Evolutionary conservation across 2,797 vertebrate genomes (phyloP), one percentile per base, ranked within the genome.

Genomic region (Mionectes olivaceus): DNA sequence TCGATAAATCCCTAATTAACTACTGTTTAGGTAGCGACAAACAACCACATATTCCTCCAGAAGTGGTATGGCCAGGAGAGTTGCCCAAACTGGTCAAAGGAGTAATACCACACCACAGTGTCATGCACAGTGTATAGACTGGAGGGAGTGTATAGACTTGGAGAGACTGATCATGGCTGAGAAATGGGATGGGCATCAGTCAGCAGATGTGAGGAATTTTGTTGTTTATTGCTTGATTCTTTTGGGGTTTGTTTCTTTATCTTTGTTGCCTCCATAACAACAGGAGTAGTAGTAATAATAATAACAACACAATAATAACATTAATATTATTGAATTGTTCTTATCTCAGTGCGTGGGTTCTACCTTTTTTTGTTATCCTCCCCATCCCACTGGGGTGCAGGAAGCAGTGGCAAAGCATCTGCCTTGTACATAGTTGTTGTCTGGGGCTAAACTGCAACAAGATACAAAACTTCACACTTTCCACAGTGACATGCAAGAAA

Each of bases 41-140:
- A 9, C 9, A 82, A 35, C 4, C 55, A 56, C 13, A 79, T 79
- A 30, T 30, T 80, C 15, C 6, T 21, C 15, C 10, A 43, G 37
- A 75, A 63, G 4, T 15, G 49, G 3, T 12, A 83, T 4, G 47
- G 15, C 10, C 32, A 23, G 27, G 32, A 21, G 13, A 17, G 23
- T 7, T 55, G 32, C 9, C 25, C 7, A 18, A 21, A 11, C n/a
- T 46, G 52, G 21, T 39, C 60, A 39, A 43, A 49, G 23, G 15
- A 10, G 27, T 24, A n/a, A 28, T 24, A 55, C 27, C 8, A n/a
- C 5, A 15, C 19, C 32, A 19, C 0, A n/a, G 3, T 37, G 25
- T 8, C 19, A 37, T 12, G 6, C 6, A n/a, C 43, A 10, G 5
- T 30, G 9, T 3, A 35, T 43, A 35, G 55, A 43, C 27, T 28